Conservation (phyloP, 2,113 vertebrate species). For the Esox niger region DNA sequence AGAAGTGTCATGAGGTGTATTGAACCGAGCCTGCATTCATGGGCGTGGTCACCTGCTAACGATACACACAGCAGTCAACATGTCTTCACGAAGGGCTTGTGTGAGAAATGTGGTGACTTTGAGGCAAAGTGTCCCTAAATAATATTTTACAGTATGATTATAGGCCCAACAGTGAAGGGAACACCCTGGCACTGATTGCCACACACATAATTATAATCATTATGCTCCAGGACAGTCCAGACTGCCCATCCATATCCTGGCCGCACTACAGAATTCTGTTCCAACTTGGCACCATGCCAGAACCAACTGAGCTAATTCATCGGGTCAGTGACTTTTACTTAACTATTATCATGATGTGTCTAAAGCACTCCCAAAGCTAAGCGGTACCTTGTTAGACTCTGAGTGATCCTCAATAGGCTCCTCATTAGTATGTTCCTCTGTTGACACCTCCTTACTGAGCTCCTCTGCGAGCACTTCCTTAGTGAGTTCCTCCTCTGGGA, state of each 20-base stretch:
- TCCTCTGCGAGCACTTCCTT: too few species aligned
- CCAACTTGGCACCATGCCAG: too few species aligned
- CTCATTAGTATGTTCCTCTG: neutral
- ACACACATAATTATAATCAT: too few species aligned
- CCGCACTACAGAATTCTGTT: too few species aligned
- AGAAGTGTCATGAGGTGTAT: neutral
- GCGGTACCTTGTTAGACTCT: neutral
- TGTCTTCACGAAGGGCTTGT: neutral
- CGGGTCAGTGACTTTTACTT: too few species aligned
- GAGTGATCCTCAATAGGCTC: neutral
- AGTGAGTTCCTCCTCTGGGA: too few species aligned
- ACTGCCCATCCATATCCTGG: too few species aligned
- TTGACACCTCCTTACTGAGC: too few species aligned
- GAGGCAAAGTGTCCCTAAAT: neutral
- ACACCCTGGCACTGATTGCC: neutral
- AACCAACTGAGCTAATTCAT: too few species aligned
- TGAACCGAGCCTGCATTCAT: neutral
- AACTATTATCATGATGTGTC: too few species aligned
- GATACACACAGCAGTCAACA: neutral
- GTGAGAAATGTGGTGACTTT: neutral
- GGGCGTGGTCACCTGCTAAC: neutral
- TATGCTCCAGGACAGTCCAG: too few species aligned
- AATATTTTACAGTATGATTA: neutral
- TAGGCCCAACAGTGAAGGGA: neutral
- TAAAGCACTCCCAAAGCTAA: too few species aligned